Percentiles rank a stretch among this genome's conserved stretches.
phyloP scores from a whole-genome alignment of 2,888 invertebrate species.

The Cephonodes hylas region DNA sequence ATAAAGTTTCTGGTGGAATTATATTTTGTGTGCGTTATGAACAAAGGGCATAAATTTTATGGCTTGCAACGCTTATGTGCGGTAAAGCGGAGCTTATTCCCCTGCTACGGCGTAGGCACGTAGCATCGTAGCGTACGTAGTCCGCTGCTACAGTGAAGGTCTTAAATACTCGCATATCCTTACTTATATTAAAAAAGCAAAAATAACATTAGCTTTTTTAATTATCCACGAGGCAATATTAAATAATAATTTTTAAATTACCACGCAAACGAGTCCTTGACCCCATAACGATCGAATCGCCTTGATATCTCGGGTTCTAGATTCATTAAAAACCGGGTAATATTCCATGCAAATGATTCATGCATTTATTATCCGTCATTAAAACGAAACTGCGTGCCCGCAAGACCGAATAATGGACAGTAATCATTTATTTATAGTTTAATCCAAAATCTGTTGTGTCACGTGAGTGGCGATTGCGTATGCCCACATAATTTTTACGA shows the following conservation, averaged over 20 bases:
- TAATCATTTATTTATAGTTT: neutral
- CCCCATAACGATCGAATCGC: neutral
- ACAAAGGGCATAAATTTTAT: neutral
- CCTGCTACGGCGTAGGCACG: neutral
- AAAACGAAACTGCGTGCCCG: neutral
- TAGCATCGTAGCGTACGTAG: conserved; percentile 7
- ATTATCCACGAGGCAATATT: neutral
- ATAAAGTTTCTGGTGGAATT: neutral
- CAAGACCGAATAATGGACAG: neutral
- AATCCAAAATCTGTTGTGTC: conserved; percentile 5
- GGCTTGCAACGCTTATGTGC: neutral
- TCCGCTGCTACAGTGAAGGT: neutral
- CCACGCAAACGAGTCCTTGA: neutral
- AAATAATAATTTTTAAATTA: neutral
- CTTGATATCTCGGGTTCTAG: no score
- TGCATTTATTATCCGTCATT: neutral
- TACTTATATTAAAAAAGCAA: no score
- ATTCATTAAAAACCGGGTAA: neutral
- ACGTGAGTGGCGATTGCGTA: neutral
- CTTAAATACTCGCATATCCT: no score
- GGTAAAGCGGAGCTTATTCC: neutral
- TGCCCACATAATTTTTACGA: conserved; percentile 11
- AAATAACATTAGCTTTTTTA: no score
- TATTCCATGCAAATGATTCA: neutral
- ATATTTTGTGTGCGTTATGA: neutral